Percentiles rank a stretch among this genome's conserved stretches.
Conservation (phyloP, 2,113 vertebrate genomes). For the Microtus richardsoni region DNA sequence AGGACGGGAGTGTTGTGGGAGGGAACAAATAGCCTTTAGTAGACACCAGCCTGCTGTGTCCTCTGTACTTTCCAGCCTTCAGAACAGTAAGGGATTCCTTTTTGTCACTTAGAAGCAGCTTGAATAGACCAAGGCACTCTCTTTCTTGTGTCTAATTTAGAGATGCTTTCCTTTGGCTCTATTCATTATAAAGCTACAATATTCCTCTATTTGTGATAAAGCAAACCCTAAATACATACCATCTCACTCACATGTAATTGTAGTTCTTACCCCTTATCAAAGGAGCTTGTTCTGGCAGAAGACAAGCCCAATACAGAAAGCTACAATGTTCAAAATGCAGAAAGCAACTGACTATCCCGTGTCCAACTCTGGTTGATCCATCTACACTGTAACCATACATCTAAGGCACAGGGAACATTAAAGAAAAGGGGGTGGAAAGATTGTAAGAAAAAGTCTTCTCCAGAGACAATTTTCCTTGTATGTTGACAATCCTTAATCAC, state of each 20-base stretch:
- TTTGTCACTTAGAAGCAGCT: background rate
- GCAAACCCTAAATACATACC: background rate
- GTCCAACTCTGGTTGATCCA: background rate
- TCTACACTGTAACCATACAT: background rate
- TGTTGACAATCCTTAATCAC: background rate
- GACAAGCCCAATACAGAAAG: background rate
- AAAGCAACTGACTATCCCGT: background rate
- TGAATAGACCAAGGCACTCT: background rate
- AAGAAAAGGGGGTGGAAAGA: background rate
- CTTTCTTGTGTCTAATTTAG: background rate
- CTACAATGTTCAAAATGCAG: background rate
- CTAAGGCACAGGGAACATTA: background rate
- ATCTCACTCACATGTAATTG: background rate
- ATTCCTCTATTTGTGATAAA: background rate
- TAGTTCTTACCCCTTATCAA: background rate
- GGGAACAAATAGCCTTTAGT: background rate
- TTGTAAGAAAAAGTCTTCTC: background rate
- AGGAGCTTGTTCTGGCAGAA: background rate
- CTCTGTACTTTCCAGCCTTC: background rate
- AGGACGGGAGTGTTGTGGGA: rapidly evolving
- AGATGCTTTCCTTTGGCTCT: background rate
- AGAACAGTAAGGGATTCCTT: background rate
- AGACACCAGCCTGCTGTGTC: background rate
- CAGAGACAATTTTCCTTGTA: background rate
- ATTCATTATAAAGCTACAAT: background rate